Conservation (phyloP, 2,113 vertebrate genomes). For the Sorex araneus region DNA sequence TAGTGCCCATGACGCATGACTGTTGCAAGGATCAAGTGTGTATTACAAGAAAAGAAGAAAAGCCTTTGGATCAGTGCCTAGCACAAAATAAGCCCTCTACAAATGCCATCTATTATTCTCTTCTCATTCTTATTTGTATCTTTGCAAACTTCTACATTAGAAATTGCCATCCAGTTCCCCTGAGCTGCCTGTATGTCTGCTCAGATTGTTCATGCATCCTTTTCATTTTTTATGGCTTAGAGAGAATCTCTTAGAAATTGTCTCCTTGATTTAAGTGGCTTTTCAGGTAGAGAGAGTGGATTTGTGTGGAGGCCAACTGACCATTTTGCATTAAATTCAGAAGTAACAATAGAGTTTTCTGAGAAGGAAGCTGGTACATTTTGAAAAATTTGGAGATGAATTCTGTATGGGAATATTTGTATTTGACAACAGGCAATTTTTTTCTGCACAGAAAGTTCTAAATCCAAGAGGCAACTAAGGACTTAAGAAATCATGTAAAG, state of each 20-base stretch:
- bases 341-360: neutral
- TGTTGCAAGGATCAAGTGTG: neutral
- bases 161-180: neutral
- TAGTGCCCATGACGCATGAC: fast-evolving
- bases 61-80: neutral
- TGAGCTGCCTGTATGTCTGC: neutral
- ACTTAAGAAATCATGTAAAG: neutral
- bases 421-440: slow-evolving; percentile 21
- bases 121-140: neutral
- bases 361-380: slow-evolving; percentile 21
- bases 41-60: neutral
- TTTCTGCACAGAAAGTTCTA: slow-evolving; percentile 20
- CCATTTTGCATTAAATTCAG: slow-evolving; percentile 30
- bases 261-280: neutral
- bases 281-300: neutral
- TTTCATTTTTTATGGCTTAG: neutral
- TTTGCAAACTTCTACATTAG: neutral
- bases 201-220: neutral
- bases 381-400: slow-evolving; percentile 31
- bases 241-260: neutral
- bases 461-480: slow-evolving; percentile 15
- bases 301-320: slow-evolving; percentile 41
- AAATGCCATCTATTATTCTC: neutral
- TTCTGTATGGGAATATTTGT: slow-evolving; percentile 14
- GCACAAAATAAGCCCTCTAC: neutral